Conservation (phyloP, 2,888 invertebrate species). For the Cantharis nigra region DNA sequence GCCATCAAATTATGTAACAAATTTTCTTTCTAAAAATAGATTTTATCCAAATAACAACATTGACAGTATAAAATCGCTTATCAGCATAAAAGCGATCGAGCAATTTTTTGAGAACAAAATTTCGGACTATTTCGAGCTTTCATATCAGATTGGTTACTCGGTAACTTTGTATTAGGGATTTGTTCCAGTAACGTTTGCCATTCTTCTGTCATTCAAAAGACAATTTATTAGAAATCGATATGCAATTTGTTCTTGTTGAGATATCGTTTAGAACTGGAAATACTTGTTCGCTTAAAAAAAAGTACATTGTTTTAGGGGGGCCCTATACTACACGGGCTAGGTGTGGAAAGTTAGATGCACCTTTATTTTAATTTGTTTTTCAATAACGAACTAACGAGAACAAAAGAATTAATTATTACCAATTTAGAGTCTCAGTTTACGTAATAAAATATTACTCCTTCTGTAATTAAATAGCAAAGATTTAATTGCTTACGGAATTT, state of each 20-base stretch:
- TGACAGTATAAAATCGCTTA: slow-evolving; percentile 1
- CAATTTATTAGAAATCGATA: slow-evolving; percentile 4
- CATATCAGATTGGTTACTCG: slow-evolving; percentile 2
- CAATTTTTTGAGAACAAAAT: background rate
- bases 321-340: background rate
- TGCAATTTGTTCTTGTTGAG: slow-evolving; percentile 2
- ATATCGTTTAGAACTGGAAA: background rate
- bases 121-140: slow-evolving; percentile 1
- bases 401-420: background rate
- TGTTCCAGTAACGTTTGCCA: slow-evolving; percentile 1
- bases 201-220: slow-evolving; percentile 4
- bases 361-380: background rate
- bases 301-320: background rate
- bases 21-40: slow-evolving; percentile 8
- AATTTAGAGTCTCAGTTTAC: background rate
- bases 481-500: background rate
- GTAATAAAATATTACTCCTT: background rate
- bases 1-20: background rate
- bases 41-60: slow-evolving; percentile 3
- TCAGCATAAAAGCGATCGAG: background rate
- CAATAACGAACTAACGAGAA: background rate
- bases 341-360: background rate
- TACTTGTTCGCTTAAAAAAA: background rate
- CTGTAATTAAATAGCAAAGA: background rate
- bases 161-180: slow-evolving; percentile 1